A percentile compares a stretch with the other conserved stretches of the same genome.
These are phyloP conservation scores for Synergus itoensis DNA, from an alignment of 2,888 invertebrate species.

Conservation along the genomic window DNA sequence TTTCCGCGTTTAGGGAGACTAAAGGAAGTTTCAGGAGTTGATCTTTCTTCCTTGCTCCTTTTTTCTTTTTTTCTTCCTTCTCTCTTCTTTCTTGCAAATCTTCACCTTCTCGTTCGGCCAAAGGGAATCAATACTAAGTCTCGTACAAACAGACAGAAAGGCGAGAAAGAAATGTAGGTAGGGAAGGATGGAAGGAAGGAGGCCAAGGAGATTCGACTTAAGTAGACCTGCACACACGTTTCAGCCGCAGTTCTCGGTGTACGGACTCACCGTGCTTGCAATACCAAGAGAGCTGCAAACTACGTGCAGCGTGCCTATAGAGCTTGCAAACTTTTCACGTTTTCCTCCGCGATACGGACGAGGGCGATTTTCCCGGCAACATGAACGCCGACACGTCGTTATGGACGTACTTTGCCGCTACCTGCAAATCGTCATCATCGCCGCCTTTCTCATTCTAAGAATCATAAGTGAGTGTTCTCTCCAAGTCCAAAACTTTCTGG, in stretches of 20 bases:
- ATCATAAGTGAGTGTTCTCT: constrained; percentile 69
- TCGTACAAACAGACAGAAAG: constrained; percentile 45
- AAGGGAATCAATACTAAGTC: constrained; percentile 54
- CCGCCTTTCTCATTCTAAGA: constrained; percentile 65
- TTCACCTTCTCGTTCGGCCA: constrained; percentile 20
- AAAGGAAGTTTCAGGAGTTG: neutral
- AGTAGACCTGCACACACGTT: constrained; percentile 53
- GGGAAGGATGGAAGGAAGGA: constrained; percentile 60
- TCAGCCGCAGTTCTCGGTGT: constrained; percentile 32
- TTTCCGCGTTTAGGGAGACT: neutral
- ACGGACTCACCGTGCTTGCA: constrained; percentile 28
- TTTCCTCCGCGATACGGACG: constrained; percentile 26
- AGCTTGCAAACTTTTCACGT: constrained; percentile 8
- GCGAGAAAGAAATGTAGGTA: constrained; percentile 33
- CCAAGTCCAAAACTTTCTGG: neutral
- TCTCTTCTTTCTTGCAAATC: neutral
- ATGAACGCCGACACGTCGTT: constrained; percentile 64
- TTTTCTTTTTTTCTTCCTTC: constrained; percentile 36
- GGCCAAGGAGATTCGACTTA: constrained; percentile 69
- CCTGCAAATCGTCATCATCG: constrained; percentile 66
- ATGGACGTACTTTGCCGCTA: constrained; percentile 70
- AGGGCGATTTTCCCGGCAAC: constrained; percentile 56
- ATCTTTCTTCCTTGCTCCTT: neutral
- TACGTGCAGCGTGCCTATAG: neutral
- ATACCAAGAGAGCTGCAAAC: constrained; percentile 22